Evolutionary conservation across 2,888 invertebrate genomes (phyloP).

Genomic region (Epistrophe eligans): DNA sequence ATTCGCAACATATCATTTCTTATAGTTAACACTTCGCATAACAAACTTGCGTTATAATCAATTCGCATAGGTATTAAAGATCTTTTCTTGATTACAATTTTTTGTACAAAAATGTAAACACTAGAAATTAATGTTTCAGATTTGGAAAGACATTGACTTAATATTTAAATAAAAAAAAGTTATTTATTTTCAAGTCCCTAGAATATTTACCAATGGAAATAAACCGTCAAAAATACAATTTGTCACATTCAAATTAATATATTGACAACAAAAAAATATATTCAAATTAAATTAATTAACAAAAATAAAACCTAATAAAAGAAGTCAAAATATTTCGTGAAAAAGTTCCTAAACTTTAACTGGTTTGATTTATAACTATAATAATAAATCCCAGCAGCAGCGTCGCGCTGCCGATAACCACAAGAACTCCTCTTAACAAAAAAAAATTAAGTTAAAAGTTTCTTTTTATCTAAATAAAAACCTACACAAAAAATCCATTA

Average conservation of each 20-base stretch:
- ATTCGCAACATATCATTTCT: no score
- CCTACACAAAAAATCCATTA: constrained; percentile 70
- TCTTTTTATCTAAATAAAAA: constrained; percentile 47
- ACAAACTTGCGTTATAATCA: no score
- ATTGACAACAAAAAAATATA: not conserved
- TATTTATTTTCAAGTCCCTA: no score
- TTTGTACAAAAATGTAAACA: no score
- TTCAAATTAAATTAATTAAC: not conserved
- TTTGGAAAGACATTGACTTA: no score
- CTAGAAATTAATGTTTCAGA: no score
- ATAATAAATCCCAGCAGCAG: not conserved
- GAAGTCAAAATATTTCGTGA: not conserved
- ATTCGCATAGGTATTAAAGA: no score
- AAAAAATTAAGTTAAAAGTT: constrained; percentile 5
- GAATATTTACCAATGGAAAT: not conserved
- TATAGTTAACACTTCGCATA: no score
- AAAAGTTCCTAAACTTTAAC: not conserved
- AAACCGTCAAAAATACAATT: not conserved
- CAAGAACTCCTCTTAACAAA: not conserved
- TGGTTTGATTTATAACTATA: not conserved
- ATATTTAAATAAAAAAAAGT: no score
- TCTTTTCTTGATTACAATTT: no score
- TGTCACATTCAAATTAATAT: constrained; percentile 3
- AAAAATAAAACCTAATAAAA: not conserved
- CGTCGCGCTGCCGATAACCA: not conserved